Conservation (phyloP, 2,797 vertebrate species). For the Mormyrus hasselquistii region DNA sequence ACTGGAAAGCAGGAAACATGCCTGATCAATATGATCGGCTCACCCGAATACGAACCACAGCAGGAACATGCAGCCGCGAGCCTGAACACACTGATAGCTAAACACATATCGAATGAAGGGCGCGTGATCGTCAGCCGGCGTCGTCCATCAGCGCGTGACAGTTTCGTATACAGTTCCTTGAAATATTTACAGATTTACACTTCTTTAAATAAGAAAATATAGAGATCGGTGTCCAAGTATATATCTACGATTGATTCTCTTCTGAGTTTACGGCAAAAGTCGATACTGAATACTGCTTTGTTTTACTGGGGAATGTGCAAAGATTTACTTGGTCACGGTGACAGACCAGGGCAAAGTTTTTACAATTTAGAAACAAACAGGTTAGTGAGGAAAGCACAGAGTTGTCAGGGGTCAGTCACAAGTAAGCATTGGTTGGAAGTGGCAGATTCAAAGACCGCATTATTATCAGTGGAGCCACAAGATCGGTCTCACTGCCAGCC, state of each 20-base stretch:
- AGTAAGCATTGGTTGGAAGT: neutral
- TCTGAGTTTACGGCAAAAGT: conserved; percentile 29
- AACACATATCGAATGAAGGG: conserved; percentile 11
- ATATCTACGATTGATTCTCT: neutral
- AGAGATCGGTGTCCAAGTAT: conserved; percentile 16
- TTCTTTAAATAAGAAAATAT: conserved; percentile 28
- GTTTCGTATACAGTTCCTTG: neutral
- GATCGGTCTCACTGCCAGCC: neutral
- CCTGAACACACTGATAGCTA: conserved; percentile 33
- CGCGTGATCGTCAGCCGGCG: neutral
- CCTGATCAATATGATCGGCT: conserved; percentile 64
- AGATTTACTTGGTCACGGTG: neutral
- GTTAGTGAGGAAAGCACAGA: neutral
- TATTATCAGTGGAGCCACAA: neutral
- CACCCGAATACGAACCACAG: conserved; percentile 41
- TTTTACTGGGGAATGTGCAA: conserved; percentile 31
- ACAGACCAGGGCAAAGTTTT: neutral
- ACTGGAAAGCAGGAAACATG: conserved; percentile 39
- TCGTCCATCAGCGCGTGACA: neutral
- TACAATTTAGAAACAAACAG: neutral
- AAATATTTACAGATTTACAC: conserved; percentile 38
- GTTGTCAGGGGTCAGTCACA: neutral
- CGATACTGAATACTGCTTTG: conserved; percentile 28
- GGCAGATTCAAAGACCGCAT: neutral
- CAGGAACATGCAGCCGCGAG: conserved; percentile 42